Evolutionary conservation across 2,797 vertebrate genomes (phyloP).

Genomic region (Cheirogaleus major): DNA sequence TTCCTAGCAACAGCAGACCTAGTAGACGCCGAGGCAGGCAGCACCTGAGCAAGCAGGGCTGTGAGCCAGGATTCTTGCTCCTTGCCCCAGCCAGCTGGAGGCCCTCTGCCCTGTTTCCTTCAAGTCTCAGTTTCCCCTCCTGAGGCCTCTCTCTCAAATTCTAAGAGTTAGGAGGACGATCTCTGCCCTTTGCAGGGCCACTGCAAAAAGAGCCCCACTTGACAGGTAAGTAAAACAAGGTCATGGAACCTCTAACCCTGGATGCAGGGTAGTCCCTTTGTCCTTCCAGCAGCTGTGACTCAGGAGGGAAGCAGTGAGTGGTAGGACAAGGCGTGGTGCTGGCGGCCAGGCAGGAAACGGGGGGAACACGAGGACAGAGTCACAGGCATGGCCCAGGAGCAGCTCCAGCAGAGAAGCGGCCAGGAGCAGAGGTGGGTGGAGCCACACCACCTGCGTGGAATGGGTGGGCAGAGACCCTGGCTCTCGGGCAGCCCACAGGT

Average conservation of each 20-base stretch:
- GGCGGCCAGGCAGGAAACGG: neutral
- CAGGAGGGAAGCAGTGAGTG: neutral
- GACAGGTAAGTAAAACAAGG: neutral
- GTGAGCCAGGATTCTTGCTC: neutral
- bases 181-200: neutral
- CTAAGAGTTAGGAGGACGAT: neutral
- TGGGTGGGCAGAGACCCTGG: neutral
- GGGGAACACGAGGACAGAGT: neutral
- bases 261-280: neutral
- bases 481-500: neutral
- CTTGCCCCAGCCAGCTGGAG: neutral
- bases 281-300: slow-evolving; percentile 12
- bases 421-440: neutral
- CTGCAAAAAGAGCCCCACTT: neutral
- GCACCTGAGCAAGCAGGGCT: neutral
- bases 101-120: neutral
- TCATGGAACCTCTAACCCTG: neutral
- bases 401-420: neutral
- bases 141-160: neutral
- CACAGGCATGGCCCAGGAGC: neutral
- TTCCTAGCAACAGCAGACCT: neutral
- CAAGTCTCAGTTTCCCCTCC: neutral
- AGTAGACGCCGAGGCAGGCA: neutral
- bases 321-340: neutral
- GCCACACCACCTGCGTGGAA: neutral